Base-by-base conservation (phyloP, 2,797 vertebrate genomes). In the Sebastiscus albofasciatus region DNA sequence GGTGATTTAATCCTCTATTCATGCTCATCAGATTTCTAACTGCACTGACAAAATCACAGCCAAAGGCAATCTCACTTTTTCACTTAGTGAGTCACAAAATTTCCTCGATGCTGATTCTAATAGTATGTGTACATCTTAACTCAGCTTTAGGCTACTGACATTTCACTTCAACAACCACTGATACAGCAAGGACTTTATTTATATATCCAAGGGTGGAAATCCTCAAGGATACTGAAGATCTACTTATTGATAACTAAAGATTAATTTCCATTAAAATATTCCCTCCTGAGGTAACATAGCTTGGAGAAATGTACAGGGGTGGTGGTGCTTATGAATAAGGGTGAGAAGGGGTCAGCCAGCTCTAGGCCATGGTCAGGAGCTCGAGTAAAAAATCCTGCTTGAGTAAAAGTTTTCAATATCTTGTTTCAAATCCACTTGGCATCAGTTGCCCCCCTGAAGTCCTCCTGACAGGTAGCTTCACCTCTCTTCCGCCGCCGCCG, bases 1-100 rank as follows among this genome's bases (percentile, higher is more conserved):
- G 69, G 39, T 82, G 70, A 90, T 86, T 87, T 78, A 58, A 88
- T 89, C 77, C 76, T 72, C 67, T 65, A 58, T 85, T 74, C 83
- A 79, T 82, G 77, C 74, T 83, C 58, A 82, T 88, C 80, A 86
- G 61, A 82, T 42, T 79, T 82, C 56, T 52, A 55, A 66, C 39
- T 67, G 65, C 69, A 10, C 82, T 73, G 78, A 83, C 87, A 88
- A 83, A 54, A 76, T 82, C 61, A 59, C 67, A 69, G 87, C 82
- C 66, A 1, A 79, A 34, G 72, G 83, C 86, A 71, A 52, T 81
- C 76, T 80, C 60, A 60, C 79, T 70, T 77, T 42, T 67, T 78
- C 68, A 70, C 82, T 75, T 74, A 65, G 54, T 60, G 86, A 82
- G 64, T 75, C 73, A 66, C 59, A 83, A 76, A 74, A 85, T 84